Evolutionary conservation across 2,113 vertebrate genomes (phyloP), one percentile per base, ranked within the genome.

Genomic region (Oreotrochilus melanogaster): DNA sequence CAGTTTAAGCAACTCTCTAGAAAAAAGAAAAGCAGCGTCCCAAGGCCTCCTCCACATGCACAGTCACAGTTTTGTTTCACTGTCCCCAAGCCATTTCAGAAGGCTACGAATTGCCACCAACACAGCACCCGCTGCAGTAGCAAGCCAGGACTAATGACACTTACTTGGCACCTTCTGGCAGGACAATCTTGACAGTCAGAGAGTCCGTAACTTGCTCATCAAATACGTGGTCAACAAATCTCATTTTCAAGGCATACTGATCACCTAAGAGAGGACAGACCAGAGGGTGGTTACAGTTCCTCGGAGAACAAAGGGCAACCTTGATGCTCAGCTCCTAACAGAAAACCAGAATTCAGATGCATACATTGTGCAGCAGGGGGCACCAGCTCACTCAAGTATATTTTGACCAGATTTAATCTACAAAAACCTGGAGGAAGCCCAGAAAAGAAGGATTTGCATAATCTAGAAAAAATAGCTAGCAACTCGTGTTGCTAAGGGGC

Each of bases 111-210:
- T 2, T 81, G 90, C 57, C 76, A 81, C 48, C 51, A 92, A 50
- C 69, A 66, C 28, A 86, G 82, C 82, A 83, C 17, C 7, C 3
- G n/a, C 61, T 76, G 57, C 43, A 75, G 33, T 31, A 76, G 60
- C 15, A 30, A 67, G 25, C 21, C 58, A 87, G 75, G 12, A 82
- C 45, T 11, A 80, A 64, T 22, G 21, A 50, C 33, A 97, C 99
- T 98, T 93, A 99, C 99, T 98, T 99, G 95, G 99, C 99, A 43
- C 99, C 99, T 96, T 99, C 99, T 19, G 99, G 99, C 56, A 99
- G 97, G 93, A 99, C 98, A 11, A 99, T 98, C 97, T 99, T 99
- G 91, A 99, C 98, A 4, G 99, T 99, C 84, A 99, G 96, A 24
- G 98, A 98, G 88, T 99, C 99, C 4, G 99, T 99, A 64, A 99